A percentile compares a stretch with the other conserved stretches of the same genome.
These are phyloP conservation scores for Xestia c-nigrum DNA, from an alignment of 2,888 invertebrate species.

Conservation along the genomic window DNA sequence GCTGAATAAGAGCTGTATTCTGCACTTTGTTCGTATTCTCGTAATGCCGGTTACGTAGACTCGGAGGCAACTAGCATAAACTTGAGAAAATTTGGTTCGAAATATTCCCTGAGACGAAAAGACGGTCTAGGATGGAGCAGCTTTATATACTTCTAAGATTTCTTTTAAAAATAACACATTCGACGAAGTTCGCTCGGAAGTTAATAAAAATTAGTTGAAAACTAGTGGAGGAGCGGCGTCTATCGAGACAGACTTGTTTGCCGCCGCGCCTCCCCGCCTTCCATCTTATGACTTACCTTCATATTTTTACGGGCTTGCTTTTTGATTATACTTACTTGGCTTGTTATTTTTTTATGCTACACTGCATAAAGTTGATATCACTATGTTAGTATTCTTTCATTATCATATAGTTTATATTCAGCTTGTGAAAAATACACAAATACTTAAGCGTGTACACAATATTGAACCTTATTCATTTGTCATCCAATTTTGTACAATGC, in stretches of 20 bases:
- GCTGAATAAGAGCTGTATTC: constrained; percentile 72
- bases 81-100: constrained; percentile 82
- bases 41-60: constrained; percentile 78
- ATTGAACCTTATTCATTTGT: constrained; percentile 16
- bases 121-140: constrained; percentile 76
- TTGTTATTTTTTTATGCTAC: constrained; percentile 1
- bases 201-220: constrained; percentile 78
- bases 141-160: constrained; percentile 74
- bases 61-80: constrained; percentile 84
- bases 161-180: constrained; percentile 70
- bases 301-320: constrained; percentile 54
- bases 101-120: constrained; percentile 81
- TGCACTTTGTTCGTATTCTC: constrained; percentile 73
- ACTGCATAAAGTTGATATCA: constrained; percentile 14
- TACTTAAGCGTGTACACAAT: neutral
- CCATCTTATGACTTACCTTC: constrained; percentile 40
- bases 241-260: constrained; percentile 69
- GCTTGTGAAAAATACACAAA: neutral
- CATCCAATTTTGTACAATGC: constrained; percentile 1
- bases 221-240: constrained; percentile 58
- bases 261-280: constrained; percentile 51
- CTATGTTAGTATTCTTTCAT: neutral
- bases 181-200: constrained; percentile 69
- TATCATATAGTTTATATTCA: neutral
- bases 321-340: constrained; percentile 26